Conservation (phyloP, 2,113 vertebrate genomes). For the Saimiri boliviensis region DNA sequence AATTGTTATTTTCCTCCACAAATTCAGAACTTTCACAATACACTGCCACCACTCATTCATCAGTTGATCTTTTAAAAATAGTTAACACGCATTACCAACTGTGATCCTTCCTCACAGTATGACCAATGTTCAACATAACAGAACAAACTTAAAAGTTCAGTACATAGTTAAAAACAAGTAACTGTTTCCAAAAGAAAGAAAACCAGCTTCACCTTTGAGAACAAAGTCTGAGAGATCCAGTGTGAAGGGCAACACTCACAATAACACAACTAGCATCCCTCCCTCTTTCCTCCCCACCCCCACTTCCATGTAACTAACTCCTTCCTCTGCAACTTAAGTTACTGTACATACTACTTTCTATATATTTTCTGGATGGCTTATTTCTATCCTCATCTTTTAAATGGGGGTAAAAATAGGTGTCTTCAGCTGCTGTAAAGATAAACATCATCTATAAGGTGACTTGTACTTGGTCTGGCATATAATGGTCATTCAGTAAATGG, state of each 20-base stretch:
- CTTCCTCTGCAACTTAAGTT: background rate
- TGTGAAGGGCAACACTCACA: background rate
- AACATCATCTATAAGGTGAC: background rate
- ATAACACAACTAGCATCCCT: no score
- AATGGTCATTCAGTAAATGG: background rate
- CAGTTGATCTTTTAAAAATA: constrained; percentile 2
- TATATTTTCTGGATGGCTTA: background rate
- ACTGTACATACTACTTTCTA: background rate
- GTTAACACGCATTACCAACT: background rate
- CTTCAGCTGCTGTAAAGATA: background rate
- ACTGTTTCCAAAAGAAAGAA: background rate
- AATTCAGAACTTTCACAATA: background rate
- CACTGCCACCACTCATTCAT: background rate
- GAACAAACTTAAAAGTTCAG: background rate
- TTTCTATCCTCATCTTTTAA: background rate
- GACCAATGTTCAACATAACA: background rate
- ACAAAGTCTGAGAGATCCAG: background rate
- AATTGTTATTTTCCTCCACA: background rate
- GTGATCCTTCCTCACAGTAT: background rate
- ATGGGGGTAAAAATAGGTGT: background rate
- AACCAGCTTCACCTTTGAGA: background rate
- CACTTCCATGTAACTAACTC: background rate
- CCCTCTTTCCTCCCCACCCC: background rate
- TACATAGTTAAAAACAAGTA: background rate
- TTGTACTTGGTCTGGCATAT: background rate